Conservation (phyloP, 2,888 invertebrate genomes). For the Chloroclystis v-ata region DNA sequence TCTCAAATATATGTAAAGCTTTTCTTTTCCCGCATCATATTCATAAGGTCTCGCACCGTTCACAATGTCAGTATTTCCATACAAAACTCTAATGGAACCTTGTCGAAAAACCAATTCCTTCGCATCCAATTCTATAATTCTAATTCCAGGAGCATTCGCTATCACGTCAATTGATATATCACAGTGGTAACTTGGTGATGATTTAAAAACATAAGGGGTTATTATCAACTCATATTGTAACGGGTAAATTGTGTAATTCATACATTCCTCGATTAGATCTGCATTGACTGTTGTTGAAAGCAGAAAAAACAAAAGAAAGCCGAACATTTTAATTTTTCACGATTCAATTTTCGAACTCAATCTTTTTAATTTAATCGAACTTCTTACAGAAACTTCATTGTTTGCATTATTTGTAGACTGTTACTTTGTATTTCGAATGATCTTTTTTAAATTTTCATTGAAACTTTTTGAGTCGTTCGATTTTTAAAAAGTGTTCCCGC, state of each 20-base stretch:
- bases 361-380: conserved; percentile 6
- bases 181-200: conserved; percentile 56
- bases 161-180: conserved; percentile 61
- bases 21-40: conserved; percentile 45
- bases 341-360: conserved; percentile 9
- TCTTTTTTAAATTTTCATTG: conserved; percentile 1
- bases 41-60: conserved; percentile 53
- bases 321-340: conserved; percentile 33
- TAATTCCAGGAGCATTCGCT: conserved; percentile 56
- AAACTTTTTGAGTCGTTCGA: conserved; percentile 11
- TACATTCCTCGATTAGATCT: conserved; percentile 58
- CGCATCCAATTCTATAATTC: conserved; percentile 56
- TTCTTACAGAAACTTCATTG: background rate
- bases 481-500: conserved; percentile 20
- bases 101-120: conserved; percentile 49
- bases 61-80: conserved; percentile 49
- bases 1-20: conserved; percentile 53
- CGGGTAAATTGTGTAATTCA: conserved; percentile 70
- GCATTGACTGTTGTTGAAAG: conserved; percentile 43
- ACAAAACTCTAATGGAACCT: conserved; percentile 48
- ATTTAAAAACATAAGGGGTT: conserved; percentile 48
- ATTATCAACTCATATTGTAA: conserved; percentile 64
- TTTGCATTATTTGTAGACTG: too few species aligned
- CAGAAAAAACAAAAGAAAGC: conserved; percentile 35
- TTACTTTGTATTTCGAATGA: conserved; percentile 12